phyloP scores from a whole-genome alignment of 2,888 invertebrate species.

The Vandiemenella viatica region DNA sequence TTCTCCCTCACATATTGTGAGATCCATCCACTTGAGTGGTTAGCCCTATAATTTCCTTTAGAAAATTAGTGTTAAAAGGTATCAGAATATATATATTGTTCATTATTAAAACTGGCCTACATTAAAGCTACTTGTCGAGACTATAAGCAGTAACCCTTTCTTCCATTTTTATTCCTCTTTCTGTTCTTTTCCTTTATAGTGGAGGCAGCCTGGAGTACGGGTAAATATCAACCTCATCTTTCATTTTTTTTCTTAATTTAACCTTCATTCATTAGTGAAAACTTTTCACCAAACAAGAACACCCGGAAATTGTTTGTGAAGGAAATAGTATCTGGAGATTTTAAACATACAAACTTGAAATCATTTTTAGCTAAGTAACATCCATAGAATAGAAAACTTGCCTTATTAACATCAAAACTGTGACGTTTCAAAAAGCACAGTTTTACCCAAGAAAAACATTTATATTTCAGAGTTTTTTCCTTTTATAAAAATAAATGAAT shows the following conservation, averaged over 20 bases:
- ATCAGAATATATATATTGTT: too few relatives aligned
- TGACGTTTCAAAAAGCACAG: too few relatives aligned
- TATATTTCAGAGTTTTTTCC: too few relatives aligned
- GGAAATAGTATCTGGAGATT: background rate
- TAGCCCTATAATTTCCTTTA: too few relatives aligned
- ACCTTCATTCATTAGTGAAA: constrained; percentile 10
- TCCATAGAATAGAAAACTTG: background rate
- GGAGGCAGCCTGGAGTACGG: constrained; percentile 25
- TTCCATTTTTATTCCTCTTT: constrained; percentile 13
- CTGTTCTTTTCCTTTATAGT: constrained; percentile 15
- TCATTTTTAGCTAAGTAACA: background rate
- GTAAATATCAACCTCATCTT: constrained; percentile 32
- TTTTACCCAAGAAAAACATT: too few relatives aligned
- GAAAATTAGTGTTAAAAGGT: too few relatives aligned
- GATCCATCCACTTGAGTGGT: too few relatives aligned
- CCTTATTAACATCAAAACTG: background rate
- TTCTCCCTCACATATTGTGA: too few relatives aligned
- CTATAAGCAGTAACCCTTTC: constrained; percentile 5
- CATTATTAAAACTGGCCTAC: too few relatives aligned
- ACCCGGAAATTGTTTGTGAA: background rate
- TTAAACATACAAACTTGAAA: background rate
- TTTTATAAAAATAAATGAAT: too few relatives aligned
- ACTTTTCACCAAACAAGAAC: constrained; percentile 11
- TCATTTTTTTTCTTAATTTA: constrained; percentile 6
- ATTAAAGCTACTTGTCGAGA: too few relatives aligned